phyloP scores from a whole-genome alignment of 2,113 vertebrate species.

The Oryzias curvinotus region DNA sequence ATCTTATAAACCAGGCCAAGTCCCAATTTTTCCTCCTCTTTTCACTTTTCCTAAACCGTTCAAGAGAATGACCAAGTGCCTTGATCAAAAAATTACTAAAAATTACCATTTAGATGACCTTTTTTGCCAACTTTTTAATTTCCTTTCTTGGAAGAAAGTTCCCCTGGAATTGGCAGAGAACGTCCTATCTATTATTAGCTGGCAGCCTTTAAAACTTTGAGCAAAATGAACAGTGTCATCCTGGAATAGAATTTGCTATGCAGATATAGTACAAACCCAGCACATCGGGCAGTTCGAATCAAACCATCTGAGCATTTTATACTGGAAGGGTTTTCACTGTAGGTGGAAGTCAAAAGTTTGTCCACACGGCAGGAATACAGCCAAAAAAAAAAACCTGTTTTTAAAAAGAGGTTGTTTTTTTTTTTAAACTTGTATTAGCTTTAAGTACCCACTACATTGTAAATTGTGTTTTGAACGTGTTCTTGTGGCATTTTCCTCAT shows the following conservation, averaged over 20 bases:
- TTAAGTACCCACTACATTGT: too few relatives aligned
- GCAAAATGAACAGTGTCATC: slow-evolving; percentile 15
- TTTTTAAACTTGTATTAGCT: too few relatives aligned
- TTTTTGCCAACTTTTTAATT: neutral
- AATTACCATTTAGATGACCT: slow-evolving; percentile 52
- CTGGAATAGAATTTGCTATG: slow-evolving; percentile 14
- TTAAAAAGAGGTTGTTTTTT: too few relatives aligned
- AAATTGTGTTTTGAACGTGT: too few relatives aligned
- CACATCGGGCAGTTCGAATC: neutral
- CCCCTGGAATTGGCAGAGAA: slow-evolving; percentile 5
- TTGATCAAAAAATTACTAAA: slow-evolving; percentile 24
- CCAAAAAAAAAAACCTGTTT: too few relatives aligned
- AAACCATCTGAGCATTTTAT: too few relatives aligned
- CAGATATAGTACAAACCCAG: neutral
- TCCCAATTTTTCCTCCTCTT: neutral
- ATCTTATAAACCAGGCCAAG: slow-evolving; percentile 10
- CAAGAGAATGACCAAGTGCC: slow-evolving; percentile 22
- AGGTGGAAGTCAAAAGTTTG: too few relatives aligned
- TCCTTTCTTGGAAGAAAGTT: slow-evolving; percentile 2
- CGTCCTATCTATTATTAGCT: slow-evolving; percentile 8
- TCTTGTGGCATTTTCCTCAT: too few relatives aligned
- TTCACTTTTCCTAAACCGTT: neutral
- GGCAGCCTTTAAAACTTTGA: slow-evolving; percentile 22
- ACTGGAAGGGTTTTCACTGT: too few relatives aligned
- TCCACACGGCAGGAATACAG: too few relatives aligned